Evolutionary conservation across 2,797 vertebrate species (phyloP), one percentile per base, ranked within the genome.

Genomic region (Protonibea diacanthus): DNA sequence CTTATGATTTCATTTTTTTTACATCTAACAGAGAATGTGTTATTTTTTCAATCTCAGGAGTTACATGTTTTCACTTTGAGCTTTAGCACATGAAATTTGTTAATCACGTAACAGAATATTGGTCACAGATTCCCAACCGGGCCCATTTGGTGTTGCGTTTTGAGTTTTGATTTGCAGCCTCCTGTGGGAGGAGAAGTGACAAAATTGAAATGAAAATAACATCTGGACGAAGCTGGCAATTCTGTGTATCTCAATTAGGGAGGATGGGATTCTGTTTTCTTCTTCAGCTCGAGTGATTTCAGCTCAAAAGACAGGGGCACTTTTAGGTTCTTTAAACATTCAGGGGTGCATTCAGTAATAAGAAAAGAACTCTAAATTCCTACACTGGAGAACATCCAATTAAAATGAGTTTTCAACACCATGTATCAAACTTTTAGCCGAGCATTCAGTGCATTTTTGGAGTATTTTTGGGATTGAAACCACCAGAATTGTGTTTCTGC

Each of bases 151-250:
- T 18, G 44, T 15, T 2, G 17, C 13, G 5, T 52, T 52, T 4
- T 66, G 14, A 14, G 44, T 49, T 62, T 44, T 14, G 23, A 59
- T 23, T 60, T 38, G 25, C 51, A 27, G 57, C 58, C 27, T 59
- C 23, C 6, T 13, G 23, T 72, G 62, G 13, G 55, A 44, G 42
- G 49, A 57, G 49, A 77, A 44, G 56, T 47, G 45, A 20, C 29
- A 27, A 44, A 45, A 57, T 11, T 56, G 8, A 13, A 40, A 45
- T 1, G 0, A 56, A 56, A 61, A 61, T 13, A 52, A 60, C 38
- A 75, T 61, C 71, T 38, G 49, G 17, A 59, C 49, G n/a, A 57
- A 53, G 55, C 27, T 58, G 40, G 21, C 29, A 29, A 12, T 45
- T 42, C 12, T 53, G 13, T 9, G 0, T 1, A 44, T 65, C 20